phyloP scores from a whole-genome alignment of 2,888 invertebrate genomes.

The Tetranychus piercei region DNA sequence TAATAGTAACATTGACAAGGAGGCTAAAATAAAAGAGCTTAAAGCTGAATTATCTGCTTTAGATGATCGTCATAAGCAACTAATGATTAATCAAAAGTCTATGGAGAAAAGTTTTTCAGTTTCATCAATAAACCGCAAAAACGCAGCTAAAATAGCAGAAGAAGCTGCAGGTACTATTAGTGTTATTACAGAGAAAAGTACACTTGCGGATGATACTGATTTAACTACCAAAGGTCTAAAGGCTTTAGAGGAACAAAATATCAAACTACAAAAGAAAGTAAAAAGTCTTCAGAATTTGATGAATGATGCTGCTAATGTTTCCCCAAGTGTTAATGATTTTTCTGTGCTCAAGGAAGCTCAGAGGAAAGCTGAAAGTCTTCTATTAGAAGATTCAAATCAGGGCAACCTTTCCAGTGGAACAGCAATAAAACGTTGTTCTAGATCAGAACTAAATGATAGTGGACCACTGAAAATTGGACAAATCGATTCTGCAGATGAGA shows the following conservation, averaged over 20 bases:
- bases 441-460: neutral
- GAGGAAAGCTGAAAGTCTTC: conserved; percentile 14
- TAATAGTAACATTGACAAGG: conserved; percentile 14
- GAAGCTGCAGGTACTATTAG: neutral
- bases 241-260: conserved; percentile 17
- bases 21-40: conserved; percentile 11
- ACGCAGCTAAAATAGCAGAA: conserved; percentile 3
- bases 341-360: conserved; percentile 10
- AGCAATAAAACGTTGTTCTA: neutral
- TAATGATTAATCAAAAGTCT: neutral
- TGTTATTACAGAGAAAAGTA: neutral
- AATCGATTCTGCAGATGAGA: too few relatives aligned
- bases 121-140: neutral
- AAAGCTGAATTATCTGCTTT: conserved; percentile 1
- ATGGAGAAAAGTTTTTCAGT: conserved; percentile 7
- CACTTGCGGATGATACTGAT: conserved; percentile 18
- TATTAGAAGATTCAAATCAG: conserved; percentile 1
- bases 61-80: conserved; percentile 4
- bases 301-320: conserved; percentile 8
- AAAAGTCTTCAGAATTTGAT: conserved; percentile 17
- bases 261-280: conserved; percentile 18
- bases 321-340: neutral
- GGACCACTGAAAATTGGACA: too few relatives aligned
- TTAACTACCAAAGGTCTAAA: conserved; percentile 15
- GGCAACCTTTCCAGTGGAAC: neutral